Evolutionary conservation across 2,888 invertebrate genomes (phyloP), one percentile per base, ranked within the genome.

Genomic region (Bruchidius siliquastri): DNA sequence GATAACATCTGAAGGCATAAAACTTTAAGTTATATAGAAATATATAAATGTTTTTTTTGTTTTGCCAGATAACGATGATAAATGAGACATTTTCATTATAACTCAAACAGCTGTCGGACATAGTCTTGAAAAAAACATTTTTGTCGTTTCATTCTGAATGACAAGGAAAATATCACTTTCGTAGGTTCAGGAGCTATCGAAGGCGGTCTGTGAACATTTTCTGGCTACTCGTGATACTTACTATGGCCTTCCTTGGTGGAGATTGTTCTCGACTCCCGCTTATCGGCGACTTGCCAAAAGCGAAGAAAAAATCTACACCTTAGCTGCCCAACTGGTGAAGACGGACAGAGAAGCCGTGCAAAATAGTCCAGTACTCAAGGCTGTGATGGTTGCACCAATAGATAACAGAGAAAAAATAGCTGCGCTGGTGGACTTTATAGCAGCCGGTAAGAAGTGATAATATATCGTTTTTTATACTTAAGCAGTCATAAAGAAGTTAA

Each of bases 361-460:
- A 67, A 91, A 91, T 21, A 88, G 90, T 21, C 92, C 92, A 80
- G 92, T 96, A 71, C 94, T 95, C 82, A 89, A 92, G 74, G 92
- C 92, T 74, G 93, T 96, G 75, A 86, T 96, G 70, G 89, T 90
- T 68, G 91, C 93, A 70, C 90, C 90, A 75, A 87, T 95, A 69
- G 95, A 95, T 81, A 90, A 92, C 81, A 88, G 92, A 71, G 96
- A 96, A 83, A 95, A 95, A 85, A 94, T 93, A 82, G 93, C 94
- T 0, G 94, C 94, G 0, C 91, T 95, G 72, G 93, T 96, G 69
- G 96, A 96, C 86, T 95, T 96, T 81, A 92, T 96, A 80, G 93
- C 94, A 8, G 95, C 95, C 66, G 78, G 78, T 78, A 76, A 72
- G 66, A 71, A 69, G 13, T 18, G 68, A 21, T 22, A 22, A 13